A percentile compares a stretch with the other conserved stretches of the same genome.
These are phyloP conservation scores for Rhinophrynus dorsalis DNA, from an alignment of 2,797 vertebrate species.

Conservation along the genomic window DNA sequence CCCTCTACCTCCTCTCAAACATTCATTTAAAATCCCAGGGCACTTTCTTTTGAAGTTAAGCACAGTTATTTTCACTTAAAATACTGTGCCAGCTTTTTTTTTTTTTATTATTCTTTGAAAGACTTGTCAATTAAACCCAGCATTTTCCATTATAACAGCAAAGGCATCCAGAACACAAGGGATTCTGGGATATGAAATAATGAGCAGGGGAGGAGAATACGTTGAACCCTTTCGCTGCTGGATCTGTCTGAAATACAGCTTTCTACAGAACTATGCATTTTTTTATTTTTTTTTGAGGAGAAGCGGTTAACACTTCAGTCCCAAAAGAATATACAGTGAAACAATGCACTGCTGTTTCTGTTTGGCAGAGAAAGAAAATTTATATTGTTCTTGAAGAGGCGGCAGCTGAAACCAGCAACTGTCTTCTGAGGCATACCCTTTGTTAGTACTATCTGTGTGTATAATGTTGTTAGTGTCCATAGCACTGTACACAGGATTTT, in stretches of 20 bases:
- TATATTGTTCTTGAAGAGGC: background rate
- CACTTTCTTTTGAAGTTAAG: slow-evolving; percentile 38
- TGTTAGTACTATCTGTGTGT: background rate
- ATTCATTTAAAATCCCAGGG: slow-evolving; percentile 29
- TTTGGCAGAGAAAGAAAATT: background rate
- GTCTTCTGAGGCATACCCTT: background rate
- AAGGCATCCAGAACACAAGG: slow-evolving; percentile 16
- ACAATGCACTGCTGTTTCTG: background rate
- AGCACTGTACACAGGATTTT: background rate
- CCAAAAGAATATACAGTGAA: background rate
- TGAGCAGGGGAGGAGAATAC: background rate
- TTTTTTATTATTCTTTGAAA: slow-evolving; percentile 17
- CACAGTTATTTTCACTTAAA: slow-evolving; percentile 34
- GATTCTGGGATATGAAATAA: slow-evolving; percentile 31
- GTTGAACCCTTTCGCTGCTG: background rate
- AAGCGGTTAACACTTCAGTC: background rate
- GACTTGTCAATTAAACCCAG: slow-evolving; percentile 37
- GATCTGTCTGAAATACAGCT: background rate
- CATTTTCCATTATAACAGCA: slow-evolving; percentile 37
- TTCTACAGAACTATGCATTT: background rate
- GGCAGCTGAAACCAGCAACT: background rate
- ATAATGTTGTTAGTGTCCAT: background rate
- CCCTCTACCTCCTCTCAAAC: slow-evolving; percentile 8
- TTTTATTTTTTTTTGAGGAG: background rate
- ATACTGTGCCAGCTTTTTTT: slow-evolving; percentile 23